These are phyloP conservation scores for Apodemia zela DNA, from an alignment of 2,888 invertebrate species.

Conservation along the genomic window DNA sequence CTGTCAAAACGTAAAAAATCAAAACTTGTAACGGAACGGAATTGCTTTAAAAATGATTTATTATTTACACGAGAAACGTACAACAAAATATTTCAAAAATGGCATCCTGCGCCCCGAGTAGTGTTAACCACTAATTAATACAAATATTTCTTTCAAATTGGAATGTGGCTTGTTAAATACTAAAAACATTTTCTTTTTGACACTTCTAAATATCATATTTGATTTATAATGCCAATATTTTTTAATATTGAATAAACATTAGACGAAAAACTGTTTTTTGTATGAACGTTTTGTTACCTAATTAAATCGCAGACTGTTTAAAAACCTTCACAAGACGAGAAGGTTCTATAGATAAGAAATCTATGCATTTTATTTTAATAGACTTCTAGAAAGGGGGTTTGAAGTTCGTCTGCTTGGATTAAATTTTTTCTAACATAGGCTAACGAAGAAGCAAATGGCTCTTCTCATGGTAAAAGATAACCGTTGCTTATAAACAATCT, in stretches of 20 bases:
- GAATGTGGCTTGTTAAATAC: slow-evolving; percentile 50
- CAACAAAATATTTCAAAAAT: slow-evolving; percentile 40
- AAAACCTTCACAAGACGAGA: background rate
- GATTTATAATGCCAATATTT: slow-evolving; percentile 7
- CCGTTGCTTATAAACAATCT: background rate
- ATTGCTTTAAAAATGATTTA: slow-evolving; percentile 72
- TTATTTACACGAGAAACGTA: slow-evolving; percentile 44
- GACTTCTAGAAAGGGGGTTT: too few relatives aligned
- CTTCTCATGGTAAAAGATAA: background rate
- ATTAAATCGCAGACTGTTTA: background rate
- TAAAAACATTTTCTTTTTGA: slow-evolving; percentile 42
- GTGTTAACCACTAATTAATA: slow-evolving; percentile 66
- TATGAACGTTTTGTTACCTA: background rate
- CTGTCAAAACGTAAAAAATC: slow-evolving; percentile 61
- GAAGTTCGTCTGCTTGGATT: too few relatives aligned
- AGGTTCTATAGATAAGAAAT: background rate
- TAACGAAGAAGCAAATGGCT: background rate
- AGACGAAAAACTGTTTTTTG: background rate
- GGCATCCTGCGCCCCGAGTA: slow-evolving; percentile 33
- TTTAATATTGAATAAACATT: background rate
- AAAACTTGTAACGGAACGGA: slow-evolving; percentile 61
- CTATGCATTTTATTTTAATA: background rate
- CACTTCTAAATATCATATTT: slow-evolving; percentile 16
- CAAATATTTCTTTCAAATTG: slow-evolving; percentile 46
- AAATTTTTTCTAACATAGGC: too few relatives aligned